These are phyloP conservation scores for Tethea ocularis DNA, from an alignment of 2,888 invertebrate genomes.

Conservation along the genomic window DNA sequence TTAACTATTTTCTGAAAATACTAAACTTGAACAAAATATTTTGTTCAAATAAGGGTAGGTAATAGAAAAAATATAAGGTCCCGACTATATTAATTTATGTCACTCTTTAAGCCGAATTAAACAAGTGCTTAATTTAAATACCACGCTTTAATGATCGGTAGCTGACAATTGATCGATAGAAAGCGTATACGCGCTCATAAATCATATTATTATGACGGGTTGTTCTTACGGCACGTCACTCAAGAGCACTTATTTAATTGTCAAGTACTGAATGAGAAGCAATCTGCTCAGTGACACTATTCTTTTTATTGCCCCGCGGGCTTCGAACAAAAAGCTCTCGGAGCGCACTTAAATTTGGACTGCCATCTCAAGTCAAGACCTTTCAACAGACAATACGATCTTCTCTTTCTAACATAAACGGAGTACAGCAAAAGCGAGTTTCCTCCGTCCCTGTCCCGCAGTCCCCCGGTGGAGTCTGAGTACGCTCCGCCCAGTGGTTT, in stretches of 20 bases:
- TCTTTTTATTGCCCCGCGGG: conserved; percentile 75
- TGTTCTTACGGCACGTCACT: conserved; percentile 66
- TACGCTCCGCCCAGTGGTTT: conserved; percentile 83
- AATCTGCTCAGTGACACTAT: conserved; percentile 82
- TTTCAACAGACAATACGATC: conserved; percentile 58
- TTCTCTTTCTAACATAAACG: conserved; percentile 64
- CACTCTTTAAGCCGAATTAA: conserved; percentile 44
- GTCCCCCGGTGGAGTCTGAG: conserved; percentile 79
- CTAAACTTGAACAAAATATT: too few species aligned
- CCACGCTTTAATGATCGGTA: conserved; percentile 74
- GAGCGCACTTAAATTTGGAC: conserved; percentile 73
- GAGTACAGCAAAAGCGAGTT: conserved; percentile 43
- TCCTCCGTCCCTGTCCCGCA: conserved; percentile 70
- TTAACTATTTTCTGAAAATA: too few species aligned
- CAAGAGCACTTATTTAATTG: conserved; percentile 81
- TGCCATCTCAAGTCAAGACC: conserved; percentile 65
- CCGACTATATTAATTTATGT: conserved; percentile 6
- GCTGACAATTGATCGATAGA: conserved; percentile 77
- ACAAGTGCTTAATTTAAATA: conserved; percentile 60
- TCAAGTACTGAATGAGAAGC: conserved; percentile 79
- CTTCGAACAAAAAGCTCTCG: conserved; percentile 77
- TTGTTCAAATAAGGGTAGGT: too few species aligned
- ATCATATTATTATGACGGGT: conserved; percentile 77
- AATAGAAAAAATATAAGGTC: too few species aligned
- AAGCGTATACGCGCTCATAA: conserved; percentile 67